A percentile compares a stretch with the other conserved stretches of the same genome.
Evolutionary conservation across 2,113 vertebrate species (phyloP).

Genomic region (Lophochroa leadbeateri): DNA sequence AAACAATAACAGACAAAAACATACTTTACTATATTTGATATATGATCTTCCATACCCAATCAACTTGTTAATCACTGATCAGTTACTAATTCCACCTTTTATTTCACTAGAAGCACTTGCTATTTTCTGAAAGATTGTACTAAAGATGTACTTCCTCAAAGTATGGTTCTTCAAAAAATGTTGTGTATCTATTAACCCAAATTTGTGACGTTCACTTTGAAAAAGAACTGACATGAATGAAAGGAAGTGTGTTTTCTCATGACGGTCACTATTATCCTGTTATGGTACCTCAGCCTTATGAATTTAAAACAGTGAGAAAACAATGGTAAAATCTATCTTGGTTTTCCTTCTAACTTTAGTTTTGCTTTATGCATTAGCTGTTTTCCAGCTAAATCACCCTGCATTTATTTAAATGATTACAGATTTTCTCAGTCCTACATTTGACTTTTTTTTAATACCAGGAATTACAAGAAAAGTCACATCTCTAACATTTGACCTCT

Average conservation of each 20-base stretch:
- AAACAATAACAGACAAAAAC: neutral
- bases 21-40: neutral
- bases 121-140: conserved; percentile 41
- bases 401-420: conserved; percentile 6
- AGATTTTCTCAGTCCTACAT: neutral
- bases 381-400: neutral
- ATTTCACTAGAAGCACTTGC: conserved; percentile 22
- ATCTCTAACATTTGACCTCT: conserved; percentile 1
- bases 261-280: neutral
- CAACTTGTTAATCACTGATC: conserved; percentile 14
- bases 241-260: neutral
- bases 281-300: neutral
- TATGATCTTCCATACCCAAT: neutral
- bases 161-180: neutral
- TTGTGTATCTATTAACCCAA: neutral
- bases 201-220: neutral
- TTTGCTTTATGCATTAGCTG: neutral
- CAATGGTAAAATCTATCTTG: neutral
- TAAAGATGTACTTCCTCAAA: conserved; percentile 33
- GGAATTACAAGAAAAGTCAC: neutral
- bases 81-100: conserved; percentile 22
- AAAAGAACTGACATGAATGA: neutral
- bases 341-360: neutral
- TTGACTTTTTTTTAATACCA: neutral
- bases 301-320: conserved; percentile 36